Evolutionary conservation across 2,113 vertebrate species (phyloP), one percentile per base, ranked within the genome.

Genomic region (Laterallus jamaicensis): DNA sequence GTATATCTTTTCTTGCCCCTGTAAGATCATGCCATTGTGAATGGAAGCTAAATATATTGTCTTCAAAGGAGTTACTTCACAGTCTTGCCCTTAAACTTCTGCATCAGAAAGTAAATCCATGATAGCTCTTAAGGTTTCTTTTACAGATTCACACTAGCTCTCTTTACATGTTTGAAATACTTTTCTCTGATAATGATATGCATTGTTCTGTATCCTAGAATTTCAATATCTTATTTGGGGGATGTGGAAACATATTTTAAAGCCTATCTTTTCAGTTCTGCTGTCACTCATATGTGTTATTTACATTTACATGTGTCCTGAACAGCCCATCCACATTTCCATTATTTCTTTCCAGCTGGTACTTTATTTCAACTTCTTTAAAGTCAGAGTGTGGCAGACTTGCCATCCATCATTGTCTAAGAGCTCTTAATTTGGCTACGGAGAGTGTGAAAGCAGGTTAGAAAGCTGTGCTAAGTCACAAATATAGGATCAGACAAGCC

Each of bases 291-390:
- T 71, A 37, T 22, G 22, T 63, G 78, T 80, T 88, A 79, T 88
- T 83, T 59, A 95, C 62, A 75, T 89, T 83, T 95, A 78, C 49
- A 88, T 82, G 70, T 81, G 59, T 89, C 73, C 64, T 63, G 44
- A 96, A 77, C 62, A 83, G n/a, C 22, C 74, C 66, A 84, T 89
- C 44, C 91, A 76, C 70, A 83, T 92, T 94, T 89, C 76, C 76
- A 87, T 86, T 88, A 90, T 74, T 81, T 89, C 64, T 92, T 92
- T 85, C 31, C 55, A 91, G 50, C 79, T 91, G 71, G 86, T 91
- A 92, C 88, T 95, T 91, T 92, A 90, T 96, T 93, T 95, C 84
- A 94, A 92, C 89, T 92, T 94, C 86, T 94, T 84, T 78, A 89
- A 64, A 94, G 92, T 95, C 82, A 92, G 35, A 94, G 63, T 69